These are phyloP conservation scores for Arremon aurantiirostris DNA, from an alignment of 2,797 vertebrate genomes.

Conservation along the genomic window DNA sequence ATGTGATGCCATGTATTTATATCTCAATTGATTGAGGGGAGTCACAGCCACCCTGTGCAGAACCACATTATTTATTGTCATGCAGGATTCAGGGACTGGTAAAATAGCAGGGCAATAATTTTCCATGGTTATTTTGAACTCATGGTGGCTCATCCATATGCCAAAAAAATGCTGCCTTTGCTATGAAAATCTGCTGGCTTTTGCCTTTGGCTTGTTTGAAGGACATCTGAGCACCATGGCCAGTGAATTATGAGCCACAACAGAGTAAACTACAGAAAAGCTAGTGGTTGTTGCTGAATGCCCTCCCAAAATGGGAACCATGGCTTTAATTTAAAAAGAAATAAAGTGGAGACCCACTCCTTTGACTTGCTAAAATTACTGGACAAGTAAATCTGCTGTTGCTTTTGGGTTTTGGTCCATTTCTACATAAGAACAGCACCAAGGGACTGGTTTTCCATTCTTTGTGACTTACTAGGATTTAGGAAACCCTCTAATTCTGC, in stretches of 20 bases:
- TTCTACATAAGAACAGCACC: background rate
- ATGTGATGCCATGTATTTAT: background rate
- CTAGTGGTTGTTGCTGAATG: background rate
- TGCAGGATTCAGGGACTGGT: accelerated
- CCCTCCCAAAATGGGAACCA: background rate
- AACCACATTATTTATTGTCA: background rate
- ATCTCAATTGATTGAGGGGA: background rate
- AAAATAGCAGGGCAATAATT: background rate
- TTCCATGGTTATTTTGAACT: background rate
- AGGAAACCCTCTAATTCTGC: background rate
- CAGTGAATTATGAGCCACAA: background rate
- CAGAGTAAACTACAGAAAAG: background rate
- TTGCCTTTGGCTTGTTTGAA: background rate
- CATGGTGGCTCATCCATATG: background rate
- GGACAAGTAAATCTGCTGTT: background rate
- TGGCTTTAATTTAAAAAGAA: background rate
- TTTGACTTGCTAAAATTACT: background rate
- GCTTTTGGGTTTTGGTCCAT: background rate
- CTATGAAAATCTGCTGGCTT: background rate
- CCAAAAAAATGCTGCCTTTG: background rate
- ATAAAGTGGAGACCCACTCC: background rate
- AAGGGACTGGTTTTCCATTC: background rate
- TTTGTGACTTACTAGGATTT: background rate
- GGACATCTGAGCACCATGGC: background rate
- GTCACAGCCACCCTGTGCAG: background rate